These are phyloP conservation scores for Grammomys surdaster DNA, from an alignment of 2,113 vertebrate genomes.

Conservation along the genomic window DNA sequence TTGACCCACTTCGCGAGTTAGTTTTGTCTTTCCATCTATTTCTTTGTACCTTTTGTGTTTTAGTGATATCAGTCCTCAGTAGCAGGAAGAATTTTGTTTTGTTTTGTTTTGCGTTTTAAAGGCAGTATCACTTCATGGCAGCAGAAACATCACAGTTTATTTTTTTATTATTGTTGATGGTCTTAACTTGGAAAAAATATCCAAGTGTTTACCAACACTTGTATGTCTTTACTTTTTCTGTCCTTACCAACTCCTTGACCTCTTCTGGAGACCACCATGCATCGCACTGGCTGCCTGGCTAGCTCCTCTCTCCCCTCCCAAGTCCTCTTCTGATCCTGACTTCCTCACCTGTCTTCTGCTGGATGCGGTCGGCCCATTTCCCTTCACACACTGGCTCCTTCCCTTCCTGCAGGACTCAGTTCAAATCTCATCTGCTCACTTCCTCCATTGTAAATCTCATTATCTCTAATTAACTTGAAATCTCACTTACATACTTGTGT, in stretches of 20 bases:
- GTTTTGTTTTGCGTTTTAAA: neutral
- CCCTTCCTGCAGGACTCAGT: neutral
- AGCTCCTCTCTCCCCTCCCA: no score
- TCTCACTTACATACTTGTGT: neutral
- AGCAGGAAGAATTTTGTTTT: neutral
- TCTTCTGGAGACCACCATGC: neutral
- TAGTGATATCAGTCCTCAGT: neutral
- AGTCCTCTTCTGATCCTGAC: neutral
- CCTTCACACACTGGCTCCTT: neutral
- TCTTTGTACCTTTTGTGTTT: neutral
- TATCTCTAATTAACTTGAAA: neutral
- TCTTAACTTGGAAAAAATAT: neutral
- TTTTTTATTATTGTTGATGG: neutral
- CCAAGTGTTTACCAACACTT: neutral
- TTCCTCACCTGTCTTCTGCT: no score
- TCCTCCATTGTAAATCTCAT: neutral
- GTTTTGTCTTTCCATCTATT: neutral
- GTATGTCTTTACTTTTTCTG: neutral
- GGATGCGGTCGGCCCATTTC: fast-evolving
- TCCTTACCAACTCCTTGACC: neutral
- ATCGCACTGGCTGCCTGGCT: neutral
- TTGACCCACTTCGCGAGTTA: neutral
- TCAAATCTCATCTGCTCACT: neutral
- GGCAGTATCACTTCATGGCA: neutral
- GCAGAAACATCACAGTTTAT: neutral